A percentile compares a stretch with the other conserved stretches of the same genome.
These are phyloP conservation scores for Ochotona curzoniae DNA, from an alignment of 2,113 vertebrate species.

Conservation along the genomic window DNA sequence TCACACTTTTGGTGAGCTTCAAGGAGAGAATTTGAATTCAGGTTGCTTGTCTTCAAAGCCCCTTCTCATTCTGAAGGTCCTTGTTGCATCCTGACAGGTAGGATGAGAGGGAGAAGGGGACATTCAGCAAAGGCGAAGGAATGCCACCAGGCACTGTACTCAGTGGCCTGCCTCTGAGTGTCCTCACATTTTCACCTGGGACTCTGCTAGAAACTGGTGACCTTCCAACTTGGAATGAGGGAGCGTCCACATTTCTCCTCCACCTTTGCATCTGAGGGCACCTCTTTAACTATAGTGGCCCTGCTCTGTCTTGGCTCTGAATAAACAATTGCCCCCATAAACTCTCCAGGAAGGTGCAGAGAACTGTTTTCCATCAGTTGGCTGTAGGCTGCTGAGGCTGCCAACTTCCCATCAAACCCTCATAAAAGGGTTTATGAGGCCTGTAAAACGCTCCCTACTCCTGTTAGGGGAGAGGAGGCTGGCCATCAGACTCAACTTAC, in stretches of 20 bases:
- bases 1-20: neutral
- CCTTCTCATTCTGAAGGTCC: neutral
- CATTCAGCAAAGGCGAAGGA: neutral
- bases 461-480: conserved; percentile 53
- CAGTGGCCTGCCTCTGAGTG: neutral
- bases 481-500: conserved; percentile 11
- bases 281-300: neutral
- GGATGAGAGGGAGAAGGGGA: neutral
- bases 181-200: neutral
- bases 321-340: conserved; percentile 32
- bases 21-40: neutral
- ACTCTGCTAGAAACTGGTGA: neutral
- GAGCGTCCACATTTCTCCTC: neutral
- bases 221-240: neutral
- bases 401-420: conserved; percentile 71
- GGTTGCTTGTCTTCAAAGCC: neutral
- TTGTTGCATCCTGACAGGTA: no score
- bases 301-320: neutral
- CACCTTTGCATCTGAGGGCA: neutral
- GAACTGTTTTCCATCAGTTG: conserved; percentile 67
- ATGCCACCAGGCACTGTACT: neutral
- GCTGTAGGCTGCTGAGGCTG: conserved; percentile 53
- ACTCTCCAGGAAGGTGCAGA: conserved; percentile 53
- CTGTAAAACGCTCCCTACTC: conserved; percentile 62
- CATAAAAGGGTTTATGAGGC: conserved; percentile 76